These are phyloP conservation scores for Drosophila rufa DNA, from an alignment of 1,140 invertebrate genomes.

Conservation along the genomic window DNA sequence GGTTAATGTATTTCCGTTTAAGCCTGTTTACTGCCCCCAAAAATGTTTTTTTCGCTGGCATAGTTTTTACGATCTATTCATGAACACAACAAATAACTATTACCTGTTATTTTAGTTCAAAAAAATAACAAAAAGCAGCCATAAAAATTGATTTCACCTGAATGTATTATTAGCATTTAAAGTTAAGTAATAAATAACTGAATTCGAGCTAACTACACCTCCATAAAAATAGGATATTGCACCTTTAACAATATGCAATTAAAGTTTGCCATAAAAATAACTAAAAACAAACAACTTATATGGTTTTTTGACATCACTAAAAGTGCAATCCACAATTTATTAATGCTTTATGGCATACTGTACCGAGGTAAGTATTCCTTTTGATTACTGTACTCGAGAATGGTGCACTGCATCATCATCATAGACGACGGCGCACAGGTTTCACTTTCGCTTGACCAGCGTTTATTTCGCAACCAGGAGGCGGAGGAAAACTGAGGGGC, in stretches of 20 bases:
- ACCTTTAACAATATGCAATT: background rate
- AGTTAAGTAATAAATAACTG: background rate
- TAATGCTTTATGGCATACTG: background rate
- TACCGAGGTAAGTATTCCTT: background rate
- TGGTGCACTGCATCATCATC: conserved; percentile 12
- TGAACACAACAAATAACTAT: background rate
- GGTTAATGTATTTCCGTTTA: background rate
- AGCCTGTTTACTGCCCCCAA: background rate
- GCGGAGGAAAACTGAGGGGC: conserved; percentile 9
- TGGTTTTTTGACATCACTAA: background rate
- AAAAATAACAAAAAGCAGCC: background rate
- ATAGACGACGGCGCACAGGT: conserved; percentile 1
- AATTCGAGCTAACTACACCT: background rate
- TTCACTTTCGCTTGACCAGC: conserved; percentile 50
- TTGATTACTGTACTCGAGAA: conserved; percentile 25
- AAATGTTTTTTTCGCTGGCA: background rate
- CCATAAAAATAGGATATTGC: background rate
- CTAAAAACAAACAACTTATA: no score
- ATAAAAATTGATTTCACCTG: background rate
- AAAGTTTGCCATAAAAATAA: background rate
- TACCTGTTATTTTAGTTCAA: background rate
- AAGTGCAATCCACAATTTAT: background rate
- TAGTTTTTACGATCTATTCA: conserved; percentile 7
- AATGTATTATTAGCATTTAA: background rate
- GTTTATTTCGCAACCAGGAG: conserved; percentile 36